phyloP scores from a whole-genome alignment of 2,113 vertebrate genomes.

The Cyprinodon tularosa region DNA sequence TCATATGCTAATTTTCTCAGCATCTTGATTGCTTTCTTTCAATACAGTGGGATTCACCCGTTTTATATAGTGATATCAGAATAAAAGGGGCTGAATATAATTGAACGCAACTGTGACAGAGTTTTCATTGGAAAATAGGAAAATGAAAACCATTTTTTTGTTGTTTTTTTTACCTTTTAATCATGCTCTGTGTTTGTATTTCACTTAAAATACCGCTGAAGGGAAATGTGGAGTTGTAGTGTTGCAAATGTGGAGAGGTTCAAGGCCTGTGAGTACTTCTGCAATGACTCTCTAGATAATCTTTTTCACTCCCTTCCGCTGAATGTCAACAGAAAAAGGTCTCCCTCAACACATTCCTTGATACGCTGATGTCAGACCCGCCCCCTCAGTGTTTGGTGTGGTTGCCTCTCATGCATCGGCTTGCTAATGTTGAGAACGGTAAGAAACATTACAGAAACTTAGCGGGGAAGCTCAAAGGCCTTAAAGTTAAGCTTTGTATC shows the following conservation, averaged over 20 bases:
- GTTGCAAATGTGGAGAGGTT: neutral
- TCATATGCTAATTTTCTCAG: too few relatives aligned
- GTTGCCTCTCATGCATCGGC: constrained; percentile 96
- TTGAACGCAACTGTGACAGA: neutral
- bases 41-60: too few relatives aligned
- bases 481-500: constrained; percentile 54
- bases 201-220: neutral
- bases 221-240: neutral
- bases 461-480: neutral
- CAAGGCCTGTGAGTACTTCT: neutral
- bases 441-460: constrained; percentile 47
- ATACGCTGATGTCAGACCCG: constrained; percentile 97
- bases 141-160: neutral
- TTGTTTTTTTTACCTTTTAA: neutral
- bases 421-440: constrained; percentile 99
- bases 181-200: neutral
- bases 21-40: neutral
- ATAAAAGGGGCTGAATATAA: neutral
- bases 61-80: neutral
- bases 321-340: constrained; percentile 90
- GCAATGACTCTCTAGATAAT: constrained; percentile 2
- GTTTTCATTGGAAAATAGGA: neutral
- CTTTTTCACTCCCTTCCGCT: constrained; percentile 14
- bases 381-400: constrained; percentile 98
- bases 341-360: constrained; percentile 95